phyloP scores from a whole-genome alignment of 2,113 vertebrate species.

The Sturnus vulgaris region DNA sequence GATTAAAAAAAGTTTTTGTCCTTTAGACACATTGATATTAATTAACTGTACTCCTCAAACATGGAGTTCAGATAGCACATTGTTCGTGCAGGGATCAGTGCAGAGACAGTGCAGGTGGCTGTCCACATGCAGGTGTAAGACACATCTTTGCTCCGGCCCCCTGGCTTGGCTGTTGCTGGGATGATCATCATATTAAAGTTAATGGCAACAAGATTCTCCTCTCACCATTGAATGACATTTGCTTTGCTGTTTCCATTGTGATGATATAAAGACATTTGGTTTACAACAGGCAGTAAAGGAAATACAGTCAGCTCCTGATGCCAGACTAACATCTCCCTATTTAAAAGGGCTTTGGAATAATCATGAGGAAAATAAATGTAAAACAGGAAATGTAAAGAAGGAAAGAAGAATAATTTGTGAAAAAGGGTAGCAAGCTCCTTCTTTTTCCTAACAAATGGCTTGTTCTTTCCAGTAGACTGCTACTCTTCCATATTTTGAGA shows the following conservation, averaged over 20 bases:
- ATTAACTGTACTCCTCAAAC: background rate
- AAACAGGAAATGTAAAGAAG: background rate
- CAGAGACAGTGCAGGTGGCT: background rate
- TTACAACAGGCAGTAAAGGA: background rate
- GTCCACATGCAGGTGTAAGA: accelerated
- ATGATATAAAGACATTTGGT: background rate
- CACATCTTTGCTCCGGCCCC: background rate
- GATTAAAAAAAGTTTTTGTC: background rate
- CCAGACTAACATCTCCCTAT: background rate
- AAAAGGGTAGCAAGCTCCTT: background rate
- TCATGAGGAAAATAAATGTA: background rate
- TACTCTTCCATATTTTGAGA: background rate
- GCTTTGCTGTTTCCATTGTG: background rate
- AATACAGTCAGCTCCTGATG: background rate
- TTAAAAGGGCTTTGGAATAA: background rate
- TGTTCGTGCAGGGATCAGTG: background rate
- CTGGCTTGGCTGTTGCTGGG: background rate
- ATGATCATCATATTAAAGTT: background rate
- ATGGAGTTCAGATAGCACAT: background rate
- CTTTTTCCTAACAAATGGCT: background rate
- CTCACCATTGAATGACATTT: background rate
- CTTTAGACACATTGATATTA: background rate
- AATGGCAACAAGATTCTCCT: background rate
- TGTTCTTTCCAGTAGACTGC: background rate
- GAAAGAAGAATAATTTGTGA: background rate